A percentile compares a stretch with the other conserved stretches of the same genome.
Evolutionary conservation across 1,140 invertebrate genomes (phyloP).

Genomic region (Meteorus sp.): DNA sequence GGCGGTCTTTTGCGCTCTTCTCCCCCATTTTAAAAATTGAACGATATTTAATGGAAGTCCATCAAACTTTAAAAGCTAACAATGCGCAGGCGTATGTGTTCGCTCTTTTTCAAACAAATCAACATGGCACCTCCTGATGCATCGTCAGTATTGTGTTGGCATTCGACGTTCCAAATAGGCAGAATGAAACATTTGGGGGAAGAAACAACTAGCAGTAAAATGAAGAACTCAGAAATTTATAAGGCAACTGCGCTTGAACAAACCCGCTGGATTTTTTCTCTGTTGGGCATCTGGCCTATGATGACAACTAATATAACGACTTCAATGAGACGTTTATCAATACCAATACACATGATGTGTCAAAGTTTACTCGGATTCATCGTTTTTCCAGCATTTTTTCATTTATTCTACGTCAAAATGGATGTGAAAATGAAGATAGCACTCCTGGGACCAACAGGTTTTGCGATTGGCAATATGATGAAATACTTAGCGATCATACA

Average conservation of each 20-base stretch:
- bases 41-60: no score
- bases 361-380: conserved; percentile 1
- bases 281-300: conserved; percentile 14
- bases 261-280: background rate
- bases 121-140: no score
- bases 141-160: no score
- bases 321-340: background rate
- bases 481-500: conserved; percentile 28
- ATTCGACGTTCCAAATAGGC: no score
- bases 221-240: no score
- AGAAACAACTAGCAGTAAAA: no score
- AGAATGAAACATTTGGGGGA: no score
- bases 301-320: background rate
- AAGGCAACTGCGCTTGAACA: background rate
- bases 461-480: conserved; percentile 23
- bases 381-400: conserved; percentile 2
- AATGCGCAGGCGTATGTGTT: no score
- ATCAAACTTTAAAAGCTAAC: no score
- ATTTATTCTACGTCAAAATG: background rate
- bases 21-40: no score
- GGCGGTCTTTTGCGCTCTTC: no score
- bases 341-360: background rate
- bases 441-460: conserved; percentile 29
- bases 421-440: conserved; percentile 21
- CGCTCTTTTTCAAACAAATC: no score